These are phyloP conservation scores for Danionella dracula DNA, from an alignment of 2,797 vertebrate genomes.

Conservation along the genomic window DNA sequence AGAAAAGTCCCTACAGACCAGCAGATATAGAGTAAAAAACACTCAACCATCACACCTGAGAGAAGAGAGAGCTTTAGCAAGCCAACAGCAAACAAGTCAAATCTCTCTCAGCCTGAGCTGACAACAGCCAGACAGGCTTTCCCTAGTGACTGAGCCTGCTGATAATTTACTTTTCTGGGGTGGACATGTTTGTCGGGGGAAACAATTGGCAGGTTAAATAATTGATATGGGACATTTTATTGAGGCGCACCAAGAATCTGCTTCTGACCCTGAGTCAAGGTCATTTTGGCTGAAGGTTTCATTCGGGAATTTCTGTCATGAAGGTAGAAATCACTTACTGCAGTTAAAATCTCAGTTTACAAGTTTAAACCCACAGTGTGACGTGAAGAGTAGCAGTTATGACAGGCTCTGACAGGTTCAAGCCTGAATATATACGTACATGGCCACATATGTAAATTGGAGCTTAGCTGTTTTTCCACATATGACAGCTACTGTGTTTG, in stretches of 20 bases:
- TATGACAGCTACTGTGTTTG: conserved; percentile 9
- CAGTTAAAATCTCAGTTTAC: conserved; percentile 16
- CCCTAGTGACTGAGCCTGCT: conserved; percentile 60
- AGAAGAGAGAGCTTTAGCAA: conserved; percentile 41
- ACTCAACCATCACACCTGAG: conserved; percentile 18
- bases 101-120: conserved; percentile 41
- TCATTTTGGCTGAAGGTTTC: conserved; percentile 42
- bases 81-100: conserved; percentile 40
- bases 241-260: conserved; percentile 64
- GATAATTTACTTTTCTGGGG: conserved; percentile 65
- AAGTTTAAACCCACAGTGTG: conserved; percentile 1
- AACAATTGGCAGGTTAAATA: conserved; percentile 78
- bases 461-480: not conserved
- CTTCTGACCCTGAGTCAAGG: conserved; percentile 61
- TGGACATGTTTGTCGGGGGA: conserved; percentile 65
- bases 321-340: conserved; percentile 2
- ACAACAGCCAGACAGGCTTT: conserved; percentile 58
- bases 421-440: not conserved
- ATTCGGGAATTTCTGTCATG: conserved; percentile 4
- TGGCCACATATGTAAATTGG: conserved; percentile 12
- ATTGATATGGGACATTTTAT: conserved; percentile 77
- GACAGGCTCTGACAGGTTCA: not conserved
- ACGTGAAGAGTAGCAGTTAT: not conserved
- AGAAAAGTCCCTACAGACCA: conserved; percentile 54
- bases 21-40: not conserved